Evolutionary conservation across 2,888 invertebrate genomes (phyloP), one percentile per base, ranked within the genome.

Genomic region (Punctoribates punctum): DNA sequence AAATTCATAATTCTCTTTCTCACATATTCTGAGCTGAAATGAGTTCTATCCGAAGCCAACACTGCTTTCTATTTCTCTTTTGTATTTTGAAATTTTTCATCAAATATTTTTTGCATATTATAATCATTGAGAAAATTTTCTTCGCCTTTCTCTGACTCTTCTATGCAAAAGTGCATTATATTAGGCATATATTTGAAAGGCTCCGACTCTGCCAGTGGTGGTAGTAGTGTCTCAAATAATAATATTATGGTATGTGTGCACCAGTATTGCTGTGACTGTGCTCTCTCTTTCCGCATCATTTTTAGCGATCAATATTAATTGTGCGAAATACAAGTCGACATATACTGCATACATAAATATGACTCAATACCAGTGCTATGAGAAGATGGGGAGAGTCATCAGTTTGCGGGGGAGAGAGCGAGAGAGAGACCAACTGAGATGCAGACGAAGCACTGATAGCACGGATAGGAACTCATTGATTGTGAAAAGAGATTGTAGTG

Each of bases 291-390:
- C 57, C 11, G 15, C 65, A 27, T 65, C 65, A 38, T 65, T 65
- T 65, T 65, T 38, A 34, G 38, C 65, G 65, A 65, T 65, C 65
- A 65, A 65, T 65, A 65, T 65, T 65, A 65, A 65, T 65, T 65
- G 65, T 65, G 65, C n/a, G 65, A 38, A 62, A 65, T 34, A 65
- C 38, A 65, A 65, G 65, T 65, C 27, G 65, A 65, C 65, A 65
- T 65, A 34, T 25, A 65, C 25, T 65, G 65, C 65, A 65, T 65
- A 65, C 34, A 65, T 65, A 65, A 65, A 65, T 65, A 38, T 65
- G 65, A 65, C 38, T 65, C 65, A 65, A 65, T 65, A 65, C 34
- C n/a, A 65, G 65, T 38, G 34, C 29, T 38, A 65, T 65, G 65
- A 65, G 20, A 65, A 20, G 34, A 65, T 38, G 65, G 38, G 65